phyloP scores from a whole-genome alignment of 2,888 invertebrate genomes.

The Melinaea menophilus region DNA sequence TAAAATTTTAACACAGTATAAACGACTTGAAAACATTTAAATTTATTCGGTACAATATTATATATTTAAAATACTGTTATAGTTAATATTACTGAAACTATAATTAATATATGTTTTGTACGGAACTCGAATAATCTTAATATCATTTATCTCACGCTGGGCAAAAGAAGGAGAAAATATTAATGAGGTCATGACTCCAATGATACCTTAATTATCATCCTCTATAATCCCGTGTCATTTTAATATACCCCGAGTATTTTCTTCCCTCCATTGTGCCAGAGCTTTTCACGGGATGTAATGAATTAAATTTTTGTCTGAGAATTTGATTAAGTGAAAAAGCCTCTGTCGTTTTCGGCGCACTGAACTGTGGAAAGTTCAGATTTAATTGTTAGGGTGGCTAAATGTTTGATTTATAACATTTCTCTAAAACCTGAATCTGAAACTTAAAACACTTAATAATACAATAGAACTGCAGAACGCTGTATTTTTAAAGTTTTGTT shows the following conservation, averaged over 20 bases:
- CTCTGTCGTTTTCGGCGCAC: constrained; percentile 78
- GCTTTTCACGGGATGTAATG: constrained; percentile 16
- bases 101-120: too few species aligned
- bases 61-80: too few species aligned
- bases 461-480: too few species aligned
- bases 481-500: too few species aligned
- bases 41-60: too few species aligned
- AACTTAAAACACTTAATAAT: too few species aligned
- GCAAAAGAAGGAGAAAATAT: not conserved
- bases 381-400: constrained; percentile 39
- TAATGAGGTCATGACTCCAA: not conserved
- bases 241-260: constrained; percentile 53
- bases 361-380: constrained; percentile 52
- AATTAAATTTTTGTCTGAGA: constrained; percentile 10
- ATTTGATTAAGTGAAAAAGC: constrained; percentile 57
- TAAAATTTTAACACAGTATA: too few species aligned
- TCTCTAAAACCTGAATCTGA: too few species aligned
- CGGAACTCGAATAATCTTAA: too few species aligned
- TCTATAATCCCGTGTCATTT: constrained; percentile 60
- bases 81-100: too few species aligned
- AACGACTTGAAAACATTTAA: too few species aligned
- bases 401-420: constrained; percentile 35
- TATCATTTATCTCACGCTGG: too few species aligned
- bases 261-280: constrained; percentile 25
- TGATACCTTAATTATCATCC: constrained; percentile 57